These are phyloP conservation scores for Clytia hemisphaerica DNA, from an alignment of 30 jellyfish, hydroid and myxozoan genomes.

Conservation along the genomic window DNA sequence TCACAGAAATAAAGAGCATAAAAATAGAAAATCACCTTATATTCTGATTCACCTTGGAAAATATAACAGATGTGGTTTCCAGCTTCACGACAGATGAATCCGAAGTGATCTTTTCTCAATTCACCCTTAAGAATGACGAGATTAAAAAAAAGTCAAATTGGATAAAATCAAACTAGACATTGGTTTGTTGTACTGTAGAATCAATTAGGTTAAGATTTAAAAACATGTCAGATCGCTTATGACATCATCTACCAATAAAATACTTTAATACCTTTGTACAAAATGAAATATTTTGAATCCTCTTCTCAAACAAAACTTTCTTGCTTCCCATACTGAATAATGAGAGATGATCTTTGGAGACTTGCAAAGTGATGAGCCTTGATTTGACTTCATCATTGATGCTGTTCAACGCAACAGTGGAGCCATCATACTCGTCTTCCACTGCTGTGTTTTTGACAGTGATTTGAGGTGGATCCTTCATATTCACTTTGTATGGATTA, in stretches of 20 bases:
- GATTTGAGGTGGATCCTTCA: background rate
- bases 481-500: constrained; percentile 14
- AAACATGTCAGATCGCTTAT: too few relatives aligned
- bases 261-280: constrained; percentile 81
- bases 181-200: background rate
- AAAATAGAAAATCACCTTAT: constrained; percentile 38
- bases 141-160: background rate
- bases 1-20: too few relatives aligned
- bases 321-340: constrained; percentile 78
- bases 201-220: too few relatives aligned
- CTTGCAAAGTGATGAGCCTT: constrained; percentile 66
- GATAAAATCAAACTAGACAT: background rate
- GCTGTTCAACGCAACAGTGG: constrained; percentile 14
- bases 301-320: constrained; percentile 67
- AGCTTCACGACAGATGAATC: constrained; percentile 82
- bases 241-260: too few relatives aligned
- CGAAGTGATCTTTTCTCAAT: constrained; percentile 77
- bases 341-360: constrained; percentile 72
- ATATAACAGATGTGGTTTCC: constrained; percentile 65
- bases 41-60: constrained; percentile 89
- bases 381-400: constrained; percentile 56
- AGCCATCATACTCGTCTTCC: constrained; percentile 9
- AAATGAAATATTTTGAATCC: constrained; percentile 73
- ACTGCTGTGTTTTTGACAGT: background rate
- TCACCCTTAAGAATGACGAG: constrained; percentile 51